Evolutionary conservation across 2,888 invertebrate species (phyloP), one percentile per base, ranked within the genome.

Genomic region (Leptogaster cylindrica): DNA sequence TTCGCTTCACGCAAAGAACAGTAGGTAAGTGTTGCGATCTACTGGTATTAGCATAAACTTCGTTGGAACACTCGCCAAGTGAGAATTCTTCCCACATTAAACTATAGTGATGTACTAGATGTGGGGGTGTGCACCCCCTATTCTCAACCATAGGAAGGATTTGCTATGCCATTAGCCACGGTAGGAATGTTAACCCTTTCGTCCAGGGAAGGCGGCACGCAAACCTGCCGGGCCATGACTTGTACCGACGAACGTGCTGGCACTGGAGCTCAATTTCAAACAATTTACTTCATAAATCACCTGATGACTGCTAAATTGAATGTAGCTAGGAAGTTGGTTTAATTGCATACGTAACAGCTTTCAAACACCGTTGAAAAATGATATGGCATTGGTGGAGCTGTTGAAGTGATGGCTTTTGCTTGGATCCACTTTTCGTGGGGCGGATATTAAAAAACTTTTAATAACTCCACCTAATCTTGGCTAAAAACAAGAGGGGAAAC

Each of bases 261-360:
- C 41, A 61, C 41, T 44, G 28, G 27, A 10, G 61, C 25, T 61
- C 61, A 44, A 41, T 68, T 68, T 68, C 68, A 68, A 68, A 65
- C 58, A 68, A 68, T 68, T 68, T 66, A 68, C 68, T 52, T 41
- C 65, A 66, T 68, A 68, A 68, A 68, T 68, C 68, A 68, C 66
- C 39, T 58, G 68, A 68, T 68, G 68, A 68, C 68, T 68, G 28
- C 61, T 52, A 68, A 68, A 68, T 68, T 68, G 66, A 68, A 66
- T 68, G 66, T 68, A 63, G 46, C 66, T 66, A 50, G 68, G 68
- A 68, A 68, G 66, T 66, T 58, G 68, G 41, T 68, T 68, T 68
- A 68, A 68, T 68, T 68, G 61, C 66, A 61, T 50, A 50, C 50
- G 51, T 27, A 50, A 39, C 50, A 14, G 18, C 25, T n/a, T 25